A percentile compares a stretch with the other conserved stretches of the same genome.
These are phyloP conservation scores for Temnothorax unifasciatus DNA, from an alignment of 2,888 invertebrate species.

Conservation along the genomic window DNA sequence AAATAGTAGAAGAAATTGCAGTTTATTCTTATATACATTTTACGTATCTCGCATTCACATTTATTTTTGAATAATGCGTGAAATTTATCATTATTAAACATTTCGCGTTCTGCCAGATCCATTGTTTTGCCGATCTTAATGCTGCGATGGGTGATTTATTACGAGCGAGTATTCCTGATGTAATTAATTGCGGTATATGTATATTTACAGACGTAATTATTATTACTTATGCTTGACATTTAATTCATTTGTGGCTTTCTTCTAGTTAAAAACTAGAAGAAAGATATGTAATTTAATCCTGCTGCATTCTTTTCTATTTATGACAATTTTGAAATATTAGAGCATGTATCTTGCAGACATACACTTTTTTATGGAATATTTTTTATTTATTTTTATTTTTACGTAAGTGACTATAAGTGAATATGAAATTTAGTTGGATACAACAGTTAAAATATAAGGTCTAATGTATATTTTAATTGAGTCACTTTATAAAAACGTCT, in stretches of 20 bases:
- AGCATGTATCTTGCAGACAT: neutral
- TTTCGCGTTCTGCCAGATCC: neutral
- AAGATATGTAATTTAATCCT: neutral
- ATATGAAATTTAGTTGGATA: neutral
- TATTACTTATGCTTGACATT: slow-evolving; percentile 18
- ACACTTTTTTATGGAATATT: neutral
- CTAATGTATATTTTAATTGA: neutral
- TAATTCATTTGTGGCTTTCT: neutral
- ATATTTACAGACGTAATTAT: slow-evolving; percentile 30
- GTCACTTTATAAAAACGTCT: neutral
- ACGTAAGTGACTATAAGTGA: neutral
- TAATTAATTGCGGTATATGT: slow-evolving; percentile 1
- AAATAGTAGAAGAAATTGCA: slow-evolving; percentile 31
- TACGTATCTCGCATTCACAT: slow-evolving; percentile 21
- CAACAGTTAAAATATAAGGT: neutral
- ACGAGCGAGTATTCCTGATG: neutral
- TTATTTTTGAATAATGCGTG: slow-evolving; percentile 9
- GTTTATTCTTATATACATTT: slow-evolving; percentile 22
- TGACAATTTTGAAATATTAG: neutral
- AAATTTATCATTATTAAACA: slow-evolving; percentile 51
- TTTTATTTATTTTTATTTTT: slow-evolving; percentile 1
- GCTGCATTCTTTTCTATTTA: neutral
- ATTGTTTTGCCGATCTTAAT: slow-evolving; percentile 39
- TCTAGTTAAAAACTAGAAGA: neutral
- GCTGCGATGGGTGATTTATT: slow-evolving; percentile 22